These are phyloP conservation scores for Tetranychus cinnabarinus DNA, from an alignment of 1,140 invertebrate genomes.

Conservation along the genomic window DNA sequence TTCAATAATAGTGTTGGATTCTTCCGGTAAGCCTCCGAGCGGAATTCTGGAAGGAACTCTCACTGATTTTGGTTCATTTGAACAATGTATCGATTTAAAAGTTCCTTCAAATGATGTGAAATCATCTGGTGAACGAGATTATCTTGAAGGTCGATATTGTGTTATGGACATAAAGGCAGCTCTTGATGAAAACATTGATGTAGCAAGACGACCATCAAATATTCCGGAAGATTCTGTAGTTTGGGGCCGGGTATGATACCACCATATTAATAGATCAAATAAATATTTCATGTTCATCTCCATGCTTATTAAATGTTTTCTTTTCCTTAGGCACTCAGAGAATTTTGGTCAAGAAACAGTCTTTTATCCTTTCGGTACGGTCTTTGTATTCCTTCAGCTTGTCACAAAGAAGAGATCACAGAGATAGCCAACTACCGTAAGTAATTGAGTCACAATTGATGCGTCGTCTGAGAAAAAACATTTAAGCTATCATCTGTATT, in stretches of 20 bases:
- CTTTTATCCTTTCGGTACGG: constrained; percentile 10
- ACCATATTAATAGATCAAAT: background rate
- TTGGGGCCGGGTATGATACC: background rate
- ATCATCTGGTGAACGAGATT: background rate
- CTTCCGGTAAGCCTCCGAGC: constrained; percentile 17
- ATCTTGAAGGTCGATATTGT: background rate
- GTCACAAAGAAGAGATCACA: constrained; percentile 12
- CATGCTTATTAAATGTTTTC: background rate
- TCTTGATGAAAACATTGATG: background rate
- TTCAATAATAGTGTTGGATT: constrained; percentile 6
- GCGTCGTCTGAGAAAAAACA: background rate
- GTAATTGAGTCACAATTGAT: background rate
- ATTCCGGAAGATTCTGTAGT: background rate
- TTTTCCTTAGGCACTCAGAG: background rate
- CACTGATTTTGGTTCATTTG: constrained; percentile 18
- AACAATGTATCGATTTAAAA: constrained; percentile 15
- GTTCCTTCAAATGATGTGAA: background rate
- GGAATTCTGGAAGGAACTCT: constrained; percentile 19
- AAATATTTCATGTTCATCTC: background rate
- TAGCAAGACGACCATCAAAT: background rate
- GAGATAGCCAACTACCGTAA: constrained; percentile 11
- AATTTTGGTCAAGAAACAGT: constrained; percentile 1
- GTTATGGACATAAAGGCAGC: background rate
- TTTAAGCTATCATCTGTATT: background rate
- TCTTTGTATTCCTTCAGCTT: constrained; percentile 12